Evolutionary conservation across 2,888 invertebrate genomes (phyloP), one percentile per base, ranked within the genome.

Genomic region (Monopis laevigella): DNA sequence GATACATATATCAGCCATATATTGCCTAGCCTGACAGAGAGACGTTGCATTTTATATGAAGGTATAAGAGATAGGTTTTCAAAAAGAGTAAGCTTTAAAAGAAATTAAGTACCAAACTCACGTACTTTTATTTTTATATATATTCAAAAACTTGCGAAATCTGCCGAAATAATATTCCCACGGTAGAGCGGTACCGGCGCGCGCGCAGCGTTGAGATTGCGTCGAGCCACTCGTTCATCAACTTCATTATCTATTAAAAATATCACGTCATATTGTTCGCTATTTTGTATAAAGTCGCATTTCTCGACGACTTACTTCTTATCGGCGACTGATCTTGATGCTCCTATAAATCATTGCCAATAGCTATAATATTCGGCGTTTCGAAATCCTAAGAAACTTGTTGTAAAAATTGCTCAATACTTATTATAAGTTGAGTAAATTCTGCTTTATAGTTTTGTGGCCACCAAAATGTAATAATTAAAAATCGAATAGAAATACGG

Each of bases 201-300:
- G 19, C n/a, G 19, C 27, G 24, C 27, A 16, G 19, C 30, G 28
- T 28, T 39, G 4, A 16, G 39, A n/a, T 36, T 13, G 58, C 58
- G 56, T 50, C 60, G n/a, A 39, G 64, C 64, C 68, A n/a, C 73
- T 73, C 77, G 71, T 75, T 62, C 74, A 75, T 78, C 77, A 80
- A 71, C 67, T 71, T 73, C 68, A 72, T 73, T 77, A 78, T 78
- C 77, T 78, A 74, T 75, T 73, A 78, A 78, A 78, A 78, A 75
- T 74, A 78, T 77, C 75, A 64, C 71, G 71, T 77, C 77, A 78
- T 73, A 75, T 77, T 77, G 73, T 78, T 74, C 66, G 63, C 70
- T 73, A 70, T 75, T 75, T 71, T 70, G 72, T 70, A 69, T 64
- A 71, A 75, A 71, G 62, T 67, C 62, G 71, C 71, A 70, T 72